These are phyloP conservation scores for Ophioderma brevispina DNA, from an alignment of 35 echinoderm and acorn worm species.

Conservation along the genomic window DNA sequence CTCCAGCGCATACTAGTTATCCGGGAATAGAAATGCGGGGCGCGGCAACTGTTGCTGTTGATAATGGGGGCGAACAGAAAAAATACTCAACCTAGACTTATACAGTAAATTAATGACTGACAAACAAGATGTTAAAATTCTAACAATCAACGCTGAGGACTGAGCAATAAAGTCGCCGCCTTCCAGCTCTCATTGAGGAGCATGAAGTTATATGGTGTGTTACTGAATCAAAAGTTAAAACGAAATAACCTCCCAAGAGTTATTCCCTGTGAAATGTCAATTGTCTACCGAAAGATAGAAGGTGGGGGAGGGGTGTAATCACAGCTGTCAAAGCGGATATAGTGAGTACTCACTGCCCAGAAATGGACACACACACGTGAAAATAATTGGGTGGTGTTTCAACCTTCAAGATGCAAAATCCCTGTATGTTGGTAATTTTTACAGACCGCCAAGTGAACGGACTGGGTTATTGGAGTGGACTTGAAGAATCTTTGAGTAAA, in stretches of 20 bases:
- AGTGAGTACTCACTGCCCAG: not conserved
- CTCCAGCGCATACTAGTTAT: not conserved
- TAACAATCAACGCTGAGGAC: not conserved
- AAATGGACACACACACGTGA: slow-evolving; percentile 17
- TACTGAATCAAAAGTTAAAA: not conserved
- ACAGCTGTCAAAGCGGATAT: slow-evolving; percentile 20
- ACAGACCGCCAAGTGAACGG: slow-evolving; percentile 6
- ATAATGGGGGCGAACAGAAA: not conserved
- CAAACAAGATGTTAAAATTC: not conserved
- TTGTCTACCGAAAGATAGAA: not conserved
- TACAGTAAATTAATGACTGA: not conserved
- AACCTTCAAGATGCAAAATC: not conserved
- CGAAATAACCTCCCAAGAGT: not conserved
- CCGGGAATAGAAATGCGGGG: not conserved
- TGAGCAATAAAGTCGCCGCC: not conserved
- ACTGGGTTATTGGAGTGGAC: not conserved
- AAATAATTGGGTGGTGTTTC: slow-evolving; percentile 16
- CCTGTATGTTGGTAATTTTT: slow-evolving; percentile 19
- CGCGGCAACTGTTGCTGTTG: not conserved
- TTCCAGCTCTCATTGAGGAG: not conserved
- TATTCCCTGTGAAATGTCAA: not conserved
- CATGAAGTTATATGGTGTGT: not conserved
- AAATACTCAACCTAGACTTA: not conserved
- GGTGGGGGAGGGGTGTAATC: not conserved
- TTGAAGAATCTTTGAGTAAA: slow-evolving; percentile 19